Evolutionary conservation across 2,797 vertebrate genomes (phyloP).

Genomic region (Buphagus erythrorhynchus): DNA sequence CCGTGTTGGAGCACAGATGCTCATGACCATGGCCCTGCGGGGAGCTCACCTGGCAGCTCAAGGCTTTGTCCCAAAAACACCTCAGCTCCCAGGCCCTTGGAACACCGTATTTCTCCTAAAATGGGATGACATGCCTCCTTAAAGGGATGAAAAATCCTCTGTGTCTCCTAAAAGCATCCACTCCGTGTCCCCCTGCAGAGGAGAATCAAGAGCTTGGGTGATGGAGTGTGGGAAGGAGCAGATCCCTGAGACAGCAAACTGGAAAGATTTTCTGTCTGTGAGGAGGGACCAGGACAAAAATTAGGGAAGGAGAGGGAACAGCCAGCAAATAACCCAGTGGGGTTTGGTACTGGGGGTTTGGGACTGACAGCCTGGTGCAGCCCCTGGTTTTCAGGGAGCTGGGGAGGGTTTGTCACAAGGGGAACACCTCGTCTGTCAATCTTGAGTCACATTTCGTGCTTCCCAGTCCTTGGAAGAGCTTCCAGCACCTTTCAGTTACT

Average conservation of each 20-base stretch:
- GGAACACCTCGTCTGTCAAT: fast-evolving
- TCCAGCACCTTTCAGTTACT: neutral
- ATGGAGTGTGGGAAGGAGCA: neutral
- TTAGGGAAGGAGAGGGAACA: neutral
- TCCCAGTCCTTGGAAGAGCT: neutral
- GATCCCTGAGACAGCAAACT: neutral
- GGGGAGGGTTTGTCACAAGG: neutral
- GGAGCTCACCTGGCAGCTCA: neutral
- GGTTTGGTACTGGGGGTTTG: neutral
- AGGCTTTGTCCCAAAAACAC: neutral
- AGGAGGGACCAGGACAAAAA: neutral
- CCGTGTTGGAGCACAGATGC: fast-evolving
- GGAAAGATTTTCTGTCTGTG: fast-evolving
- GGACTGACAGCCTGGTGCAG: neutral
- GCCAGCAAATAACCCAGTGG: fast-evolving
- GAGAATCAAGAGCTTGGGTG: fast-evolving
- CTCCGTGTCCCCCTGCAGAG: neutral
- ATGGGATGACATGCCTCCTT: neutral
- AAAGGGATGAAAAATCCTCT: neutral
- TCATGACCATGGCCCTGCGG: neutral
- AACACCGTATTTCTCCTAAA: neutral
- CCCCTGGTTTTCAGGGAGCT: neutral
- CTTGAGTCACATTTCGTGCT: fast-evolving
- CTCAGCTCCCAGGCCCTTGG: neutral
- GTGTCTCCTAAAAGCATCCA: neutral